A percentile compares a stretch with the other conserved stretches of the same genome.
These are phyloP conservation scores for Amphimallon solstitiale DNA, from an alignment of 2,888 invertebrate species.

Conservation along the genomic window DNA sequence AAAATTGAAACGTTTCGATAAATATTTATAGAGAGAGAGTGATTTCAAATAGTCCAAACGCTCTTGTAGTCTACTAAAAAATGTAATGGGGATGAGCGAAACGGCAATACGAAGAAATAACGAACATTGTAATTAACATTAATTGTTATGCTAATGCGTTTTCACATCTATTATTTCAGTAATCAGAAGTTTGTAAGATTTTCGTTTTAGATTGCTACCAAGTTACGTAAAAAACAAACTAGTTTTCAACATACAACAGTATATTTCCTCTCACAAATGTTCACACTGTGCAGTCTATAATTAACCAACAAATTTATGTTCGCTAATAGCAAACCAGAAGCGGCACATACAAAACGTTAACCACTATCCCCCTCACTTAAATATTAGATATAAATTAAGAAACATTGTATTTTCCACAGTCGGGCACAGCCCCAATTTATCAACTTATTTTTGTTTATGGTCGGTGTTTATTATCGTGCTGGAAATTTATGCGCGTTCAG, in stretches of 20 bases:
- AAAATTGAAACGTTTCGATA: too few relatives aligned
- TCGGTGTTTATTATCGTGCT: conserved; percentile 13
- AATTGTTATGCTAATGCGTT: conserved; percentile 25
- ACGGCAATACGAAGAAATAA: too few relatives aligned
- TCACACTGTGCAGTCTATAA: conserved; percentile 32
- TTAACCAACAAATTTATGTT: conserved; percentile 37
- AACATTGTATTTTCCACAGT: conserved; percentile 9
- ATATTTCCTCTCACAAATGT: conserved; percentile 26
- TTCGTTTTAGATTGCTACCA: conserved; percentile 14
- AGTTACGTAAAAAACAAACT: conserved; percentile 29
- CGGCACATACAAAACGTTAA: conserved; percentile 17
- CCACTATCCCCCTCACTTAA: conserved; percentile 9
- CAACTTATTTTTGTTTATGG: conserved; percentile 11
- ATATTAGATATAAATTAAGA: conserved; percentile 30
- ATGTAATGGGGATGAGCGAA: too few relatives aligned
- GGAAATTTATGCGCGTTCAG: conserved; percentile 1
- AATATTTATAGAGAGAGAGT: too few relatives aligned
- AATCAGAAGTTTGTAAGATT: background rate
- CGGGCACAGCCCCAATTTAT: background rate
- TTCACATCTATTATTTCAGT: conserved; percentile 24
- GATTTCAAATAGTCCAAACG: too few relatives aligned
- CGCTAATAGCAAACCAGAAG: conserved; percentile 27
- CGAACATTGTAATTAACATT: conserved; percentile 16
- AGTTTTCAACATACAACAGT: conserved; percentile 18
- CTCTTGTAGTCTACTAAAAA: too few relatives aligned